Percentiles rank a stretch among this genome's conserved stretches.
Conservation (phyloP, 1,140 invertebrate species). For the Adoxophyes honmai region DNA sequence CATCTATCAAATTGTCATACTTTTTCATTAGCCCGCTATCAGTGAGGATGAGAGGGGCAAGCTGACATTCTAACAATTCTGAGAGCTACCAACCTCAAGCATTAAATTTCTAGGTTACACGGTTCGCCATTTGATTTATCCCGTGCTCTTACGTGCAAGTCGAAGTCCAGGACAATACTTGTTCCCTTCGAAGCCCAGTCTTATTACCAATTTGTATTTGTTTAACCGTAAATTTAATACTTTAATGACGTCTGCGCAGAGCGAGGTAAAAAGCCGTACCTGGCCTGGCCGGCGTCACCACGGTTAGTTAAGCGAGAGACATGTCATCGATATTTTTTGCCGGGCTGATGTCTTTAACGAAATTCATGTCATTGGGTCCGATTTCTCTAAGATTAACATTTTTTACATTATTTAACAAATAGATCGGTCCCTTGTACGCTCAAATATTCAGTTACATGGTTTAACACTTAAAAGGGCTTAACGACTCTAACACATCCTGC, state of each 20-base stretch:
- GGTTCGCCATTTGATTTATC: no score
- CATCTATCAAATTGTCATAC: constrained; percentile 49
- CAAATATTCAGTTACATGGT: constrained; percentile 75
- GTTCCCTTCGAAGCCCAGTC: no score
- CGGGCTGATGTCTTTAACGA: constrained; percentile 62
- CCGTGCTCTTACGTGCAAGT: no score
- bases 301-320: constrained; percentile 41
- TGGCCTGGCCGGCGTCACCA: constrained; percentile 40
- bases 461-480: constrained; percentile 77
- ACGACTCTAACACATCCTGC: constrained; percentile 75
- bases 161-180: no score
- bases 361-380: constrained; percentile 71
- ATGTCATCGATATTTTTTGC: constrained; percentile 68
- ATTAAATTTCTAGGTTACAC: neutral
- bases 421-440: constrained; percentile 69
- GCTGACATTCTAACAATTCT: constrained; percentile 25
- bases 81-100: constrained; percentile 24
- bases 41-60: constrained; percentile 39
- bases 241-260: constrained; percentile 56
- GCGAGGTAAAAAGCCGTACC: constrained; percentile 55
- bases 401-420: constrained; percentile 73
- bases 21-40: constrained; percentile 42
- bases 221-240: constrained; percentile 62
- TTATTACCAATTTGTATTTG: no score
- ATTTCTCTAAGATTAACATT: constrained; percentile 71